These are phyloP conservation scores for Gallinago stenura DNA, from an alignment of 2,797 vertebrate genomes.

Conservation along the genomic window DNA sequence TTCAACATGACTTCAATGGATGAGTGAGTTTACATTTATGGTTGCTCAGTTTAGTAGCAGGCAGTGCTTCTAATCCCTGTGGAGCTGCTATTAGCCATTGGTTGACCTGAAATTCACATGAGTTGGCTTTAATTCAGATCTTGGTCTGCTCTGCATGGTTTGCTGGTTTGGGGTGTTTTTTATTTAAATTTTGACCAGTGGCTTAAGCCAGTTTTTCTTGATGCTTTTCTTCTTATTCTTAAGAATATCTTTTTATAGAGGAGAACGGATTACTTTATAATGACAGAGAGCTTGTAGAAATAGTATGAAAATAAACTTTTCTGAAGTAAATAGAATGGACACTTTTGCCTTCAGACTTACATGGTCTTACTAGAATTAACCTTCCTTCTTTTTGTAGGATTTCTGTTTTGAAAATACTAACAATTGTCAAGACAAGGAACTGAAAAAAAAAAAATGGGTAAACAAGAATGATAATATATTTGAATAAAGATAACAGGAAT, in stretches of 20 bases:
- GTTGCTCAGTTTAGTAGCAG: slow-evolving; percentile 64
- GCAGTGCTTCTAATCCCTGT: slow-evolving; percentile 70
- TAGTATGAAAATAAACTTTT: background rate
- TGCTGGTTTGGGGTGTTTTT: background rate
- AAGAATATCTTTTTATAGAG: background rate
- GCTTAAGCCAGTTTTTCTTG: background rate
- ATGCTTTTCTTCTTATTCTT: background rate
- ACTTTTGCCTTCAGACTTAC: background rate
- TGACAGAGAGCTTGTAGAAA: background rate
- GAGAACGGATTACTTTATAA: background rate
- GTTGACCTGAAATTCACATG: slow-evolving; percentile 79
- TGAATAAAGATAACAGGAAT: background rate
- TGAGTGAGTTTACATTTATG: slow-evolving; percentile 76
- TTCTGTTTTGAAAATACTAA: background rate
- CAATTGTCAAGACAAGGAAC: background rate
- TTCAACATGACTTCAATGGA: slow-evolving; percentile 79
- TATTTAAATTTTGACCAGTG: background rate
- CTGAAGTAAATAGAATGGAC: background rate
- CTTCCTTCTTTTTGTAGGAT: background rate
- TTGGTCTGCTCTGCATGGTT: slow-evolving; percentile 42
- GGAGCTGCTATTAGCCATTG: slow-evolving; percentile 78
- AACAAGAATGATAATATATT: background rate
- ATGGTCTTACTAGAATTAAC: background rate
- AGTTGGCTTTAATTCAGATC: slow-evolving; percentile 62
- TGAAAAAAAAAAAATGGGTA: background rate